Evolutionary conservation across 2,113 vertebrate genomes (phyloP), one percentile per base, ranked within the genome.

Genomic region (Chamaea fasciata): DNA sequence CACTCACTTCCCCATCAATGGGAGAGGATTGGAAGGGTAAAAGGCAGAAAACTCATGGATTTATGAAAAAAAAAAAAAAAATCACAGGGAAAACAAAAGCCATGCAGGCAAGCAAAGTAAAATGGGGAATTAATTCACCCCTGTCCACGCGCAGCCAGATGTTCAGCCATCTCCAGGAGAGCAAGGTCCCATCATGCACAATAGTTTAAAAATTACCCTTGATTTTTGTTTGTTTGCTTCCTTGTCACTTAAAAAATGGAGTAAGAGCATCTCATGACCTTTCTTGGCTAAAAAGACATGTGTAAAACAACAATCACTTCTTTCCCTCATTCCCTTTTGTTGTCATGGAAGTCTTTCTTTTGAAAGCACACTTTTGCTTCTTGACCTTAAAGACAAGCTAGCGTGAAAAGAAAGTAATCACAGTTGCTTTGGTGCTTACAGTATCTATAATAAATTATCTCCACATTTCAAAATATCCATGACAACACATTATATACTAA

Each of bases 301-400:
- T 4, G 10, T 76, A 44, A 77, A 42, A 73, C 87, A 64, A 57
- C 26, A 50, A n/a, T 68, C 11, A 69, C 27, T 80, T 69, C 37
- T 81, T 90, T 93, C 64, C 60, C 35, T 75, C 31, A 49, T 56
- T 94, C 30, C 9, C 6, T 80, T 79, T 69, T 67, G 73, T 97
- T 96, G 75, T 89, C 92, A 96, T 96, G 71, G 95, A 97, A 97
- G 92, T 87, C 31, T 68, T 60, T 49, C 56, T 81, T 79, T 70
- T 60, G 39, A 90, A 85, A 78, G 11, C 8, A 42, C 0, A 13
- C 5, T 63, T 90, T 71, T 79, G 7, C 17, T 86, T 11, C n/a
- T 86, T 90, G 75, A 88, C 70, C 62, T 88, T 67, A 64, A 88
- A 79, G 33, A 78, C 9, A 47, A 53, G 23, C 15, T 44, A 6